phyloP scores from a whole-genome alignment of 1,140 invertebrate species.

The Macrobrachium nipponense region DNA sequence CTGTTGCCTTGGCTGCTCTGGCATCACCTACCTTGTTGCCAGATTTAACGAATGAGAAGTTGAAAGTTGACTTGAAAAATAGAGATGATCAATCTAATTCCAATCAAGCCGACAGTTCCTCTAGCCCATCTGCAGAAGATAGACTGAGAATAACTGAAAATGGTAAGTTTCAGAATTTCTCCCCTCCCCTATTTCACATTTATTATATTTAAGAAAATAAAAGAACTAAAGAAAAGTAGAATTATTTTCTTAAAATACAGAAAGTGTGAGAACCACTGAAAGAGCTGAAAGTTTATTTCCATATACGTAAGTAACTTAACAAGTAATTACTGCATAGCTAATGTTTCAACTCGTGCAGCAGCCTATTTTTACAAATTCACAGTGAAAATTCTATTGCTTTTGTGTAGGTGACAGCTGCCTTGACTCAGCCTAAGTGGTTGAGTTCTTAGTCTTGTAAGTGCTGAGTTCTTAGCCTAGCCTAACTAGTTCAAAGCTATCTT shows the following conservation, averaged over 20 bases:
- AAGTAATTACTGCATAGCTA: no score
- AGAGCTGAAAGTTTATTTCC: no score
- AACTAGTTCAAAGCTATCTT: no score
- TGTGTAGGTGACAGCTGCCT: no score
- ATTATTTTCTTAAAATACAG: neutral
- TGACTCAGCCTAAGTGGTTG: no score
- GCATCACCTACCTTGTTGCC: constrained; percentile 27
- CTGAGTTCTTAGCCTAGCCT: no score
- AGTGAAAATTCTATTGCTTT: no score
- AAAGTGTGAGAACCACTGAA: neutral
- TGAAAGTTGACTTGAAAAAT: constrained; percentile 16
- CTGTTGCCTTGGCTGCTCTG: constrained; percentile 35
- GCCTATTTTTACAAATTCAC: no score
- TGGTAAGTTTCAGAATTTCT: constrained; percentile 21
- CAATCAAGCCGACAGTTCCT: constrained; percentile 46
- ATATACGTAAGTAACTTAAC: no score
- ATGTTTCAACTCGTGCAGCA: no score
- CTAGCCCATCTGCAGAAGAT: constrained; percentile 43
- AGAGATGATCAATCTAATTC: constrained; percentile 34
- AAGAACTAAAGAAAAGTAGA: neutral
- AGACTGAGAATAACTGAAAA: constrained; percentile 45
- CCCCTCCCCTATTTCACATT: no score
- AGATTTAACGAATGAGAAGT: neutral
- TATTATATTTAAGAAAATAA: neutral
- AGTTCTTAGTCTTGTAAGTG: no score